Conservation (phyloP, 2,113 vertebrate genomes). For the Aspiorhynchus laticeps region DNA sequence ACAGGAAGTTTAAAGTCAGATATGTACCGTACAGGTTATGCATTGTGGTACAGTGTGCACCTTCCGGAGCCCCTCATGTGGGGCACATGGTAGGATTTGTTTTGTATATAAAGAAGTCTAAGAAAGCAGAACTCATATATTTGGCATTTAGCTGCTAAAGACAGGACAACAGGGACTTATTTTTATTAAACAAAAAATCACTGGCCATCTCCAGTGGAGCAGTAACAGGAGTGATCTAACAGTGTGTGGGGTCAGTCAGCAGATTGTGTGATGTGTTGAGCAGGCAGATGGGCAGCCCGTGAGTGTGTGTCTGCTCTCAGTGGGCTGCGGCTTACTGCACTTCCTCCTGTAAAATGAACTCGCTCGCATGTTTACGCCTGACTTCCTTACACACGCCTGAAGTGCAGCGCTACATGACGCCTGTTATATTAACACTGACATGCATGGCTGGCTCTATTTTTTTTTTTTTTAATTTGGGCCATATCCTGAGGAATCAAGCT, state of each 20-base stretch:
- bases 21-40: background rate
- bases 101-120: background rate
- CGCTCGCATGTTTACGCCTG: background rate
- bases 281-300: slow-evolving; percentile 27
- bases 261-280: slow-evolving; percentile 36
- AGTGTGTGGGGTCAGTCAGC: slow-evolving; percentile 14
- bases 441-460: background rate
- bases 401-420: background rate
- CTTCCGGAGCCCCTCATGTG: background rate
- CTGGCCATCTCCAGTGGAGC: background rate
- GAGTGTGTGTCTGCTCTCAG: slow-evolving; percentile 30
- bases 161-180: background rate
- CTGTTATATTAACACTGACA: slow-evolving; percentile 4
- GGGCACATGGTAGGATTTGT: background rate
- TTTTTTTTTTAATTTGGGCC: background rate
- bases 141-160: background rate
- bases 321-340: background rate
- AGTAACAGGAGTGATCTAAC: background rate
- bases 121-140: background rate
- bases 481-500: background rate
- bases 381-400: background rate
- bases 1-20: background rate
- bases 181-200: background rate
- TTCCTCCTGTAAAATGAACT: slow-evolving; percentile 15
- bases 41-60: background rate